Percentiles rank a stretch among this genome's conserved stretches.
phyloP scores from a whole-genome alignment of 2,797 vertebrate species.

The Girardinus metallicus region DNA sequence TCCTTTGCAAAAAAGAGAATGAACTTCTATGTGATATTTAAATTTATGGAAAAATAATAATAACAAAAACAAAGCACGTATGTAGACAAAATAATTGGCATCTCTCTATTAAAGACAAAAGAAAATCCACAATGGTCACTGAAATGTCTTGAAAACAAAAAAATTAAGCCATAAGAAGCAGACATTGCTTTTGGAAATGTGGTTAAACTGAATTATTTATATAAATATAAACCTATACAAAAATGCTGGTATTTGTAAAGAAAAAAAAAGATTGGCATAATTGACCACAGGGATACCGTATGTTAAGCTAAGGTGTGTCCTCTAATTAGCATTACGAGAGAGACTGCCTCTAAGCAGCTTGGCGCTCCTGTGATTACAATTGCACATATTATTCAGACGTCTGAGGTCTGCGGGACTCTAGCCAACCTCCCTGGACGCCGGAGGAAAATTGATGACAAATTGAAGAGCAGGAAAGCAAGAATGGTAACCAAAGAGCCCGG shows the following conservation, averaged over 20 bases:
- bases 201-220: background rate
- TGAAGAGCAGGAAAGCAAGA: background rate
- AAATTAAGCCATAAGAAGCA: background rate
- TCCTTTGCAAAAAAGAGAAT: background rate
- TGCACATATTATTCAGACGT: background rate
- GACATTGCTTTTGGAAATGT: background rate
- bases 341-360: background rate
- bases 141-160: background rate
- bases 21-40: background rate
- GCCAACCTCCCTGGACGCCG: background rate
- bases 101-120: background rate
- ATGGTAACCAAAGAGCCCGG: background rate
- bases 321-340: background rate
- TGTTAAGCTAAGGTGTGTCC: background rate
- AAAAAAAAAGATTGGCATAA: background rate
- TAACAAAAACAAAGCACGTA: background rate
- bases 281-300: background rate
- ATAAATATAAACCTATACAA: background rate
- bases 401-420: background rate
- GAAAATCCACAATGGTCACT: background rate
- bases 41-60: background rate
- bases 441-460: constrained; percentile 1
- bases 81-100: background rate
- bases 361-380: background rate
- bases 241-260: background rate